Percentiles rank a stretch among this genome's conserved stretches.
Evolutionary conservation across 2,797 vertebrate genomes (phyloP).

Genomic region (Champsocephalus esox): DNA sequence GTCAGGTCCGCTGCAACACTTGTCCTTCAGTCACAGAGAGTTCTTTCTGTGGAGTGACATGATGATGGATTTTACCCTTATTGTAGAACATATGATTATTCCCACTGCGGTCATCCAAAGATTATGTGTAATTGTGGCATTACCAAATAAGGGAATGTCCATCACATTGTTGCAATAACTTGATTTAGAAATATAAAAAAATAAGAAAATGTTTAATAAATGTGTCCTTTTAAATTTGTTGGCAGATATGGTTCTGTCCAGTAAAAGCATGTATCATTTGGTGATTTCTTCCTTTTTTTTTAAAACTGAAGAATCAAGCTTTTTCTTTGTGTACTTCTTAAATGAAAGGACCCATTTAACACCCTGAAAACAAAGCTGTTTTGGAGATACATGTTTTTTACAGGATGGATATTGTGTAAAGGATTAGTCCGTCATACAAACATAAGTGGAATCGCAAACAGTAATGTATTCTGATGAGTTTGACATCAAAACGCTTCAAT

Average conservation of each 20-base stretch:
- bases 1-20: constrained; percentile 29
- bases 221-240: background rate
- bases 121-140: background rate
- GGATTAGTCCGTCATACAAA: background rate
- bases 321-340: background rate
- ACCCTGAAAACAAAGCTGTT: background rate
- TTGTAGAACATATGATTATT: constrained; percentile 1
- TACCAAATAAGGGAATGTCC: background rate
- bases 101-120: background rate
- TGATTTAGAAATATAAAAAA: background rate
- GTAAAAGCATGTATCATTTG: background rate
- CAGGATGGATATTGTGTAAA: background rate
- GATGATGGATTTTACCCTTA: constrained; percentile 14
- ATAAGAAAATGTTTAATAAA: background rate
- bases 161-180: background rate
- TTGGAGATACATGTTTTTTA: background rate
- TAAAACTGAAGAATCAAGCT: background rate
- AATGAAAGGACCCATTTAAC: background rate
- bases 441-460: background rate
- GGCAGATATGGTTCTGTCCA: rapidly evolving
- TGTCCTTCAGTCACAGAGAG: constrained; percentile 55
- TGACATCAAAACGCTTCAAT: constrained; percentile 3
- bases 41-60: constrained; percentile 38
- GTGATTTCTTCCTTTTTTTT: background rate
- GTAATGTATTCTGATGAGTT: background rate